Evolutionary conservation across 2,113 vertebrate species (phyloP), one percentile per base, ranked within the genome.

Genomic region (Cairina moschata): DNA sequence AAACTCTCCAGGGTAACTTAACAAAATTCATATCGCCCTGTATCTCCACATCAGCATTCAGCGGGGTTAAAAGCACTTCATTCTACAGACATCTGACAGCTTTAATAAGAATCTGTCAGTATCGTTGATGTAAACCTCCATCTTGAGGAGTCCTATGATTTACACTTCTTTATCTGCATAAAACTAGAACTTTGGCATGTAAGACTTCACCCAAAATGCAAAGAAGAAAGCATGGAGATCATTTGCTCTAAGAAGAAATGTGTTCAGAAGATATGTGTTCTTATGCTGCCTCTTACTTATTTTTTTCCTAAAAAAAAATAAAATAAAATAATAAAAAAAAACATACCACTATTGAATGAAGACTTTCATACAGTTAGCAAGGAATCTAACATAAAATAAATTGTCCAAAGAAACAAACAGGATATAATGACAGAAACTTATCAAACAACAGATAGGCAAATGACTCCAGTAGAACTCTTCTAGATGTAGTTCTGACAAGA

Each of bases 1-100:
- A 96, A 97, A 96, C 28, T 93, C 88, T 97, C 38, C 56, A 86
- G 74, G 31, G 40, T 42, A 94, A 87, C 44, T 95, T 94, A 62
- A 83, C 34, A 83, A 68, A 86, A 94, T 96, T 90, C 52, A 95
- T 59, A 63, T 8, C 76, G 16, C 80, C 60, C 63, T 97, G 94
- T 90, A 96, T 95, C 66, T 95, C 72, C 56, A 66, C 56, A 95
- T 96, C 72, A 92, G 88, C 83, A 86, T 80, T 94, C 81, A 86
- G 29, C 6, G 8, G 32, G 25, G 69, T 93, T 97, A 94, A 95
- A 96, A 36, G 14, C n/a, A 91, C 15, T 88, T 96, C 18, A 94
- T 96, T 96, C 46, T n/a, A 82, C 20, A 89, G 38, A 20, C 46
- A 90, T 75, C 38, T 81, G 74, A 75, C 56, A 65, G 76, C 29